These are phyloP conservation scores for Psylliodes chrysocephalus DNA, from an alignment of 2,888 invertebrate genomes.

Conservation along the genomic window DNA sequence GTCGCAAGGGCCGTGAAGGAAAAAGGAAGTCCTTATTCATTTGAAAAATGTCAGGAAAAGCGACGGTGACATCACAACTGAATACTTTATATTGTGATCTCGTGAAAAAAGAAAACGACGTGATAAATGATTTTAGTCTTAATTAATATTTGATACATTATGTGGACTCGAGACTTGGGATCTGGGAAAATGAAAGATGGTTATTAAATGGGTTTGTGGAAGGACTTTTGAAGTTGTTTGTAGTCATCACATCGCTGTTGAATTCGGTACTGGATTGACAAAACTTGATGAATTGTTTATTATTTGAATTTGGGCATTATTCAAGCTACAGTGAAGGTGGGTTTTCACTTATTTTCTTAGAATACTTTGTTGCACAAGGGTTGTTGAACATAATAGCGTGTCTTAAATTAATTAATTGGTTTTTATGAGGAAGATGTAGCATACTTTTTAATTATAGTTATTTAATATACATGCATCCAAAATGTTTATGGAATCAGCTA, in stretches of 20 bases:
- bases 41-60: conserved; percentile 28
- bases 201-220: neutral
- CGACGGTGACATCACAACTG: conserved; percentile 23
- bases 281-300: neutral
- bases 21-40: conserved; percentile 9
- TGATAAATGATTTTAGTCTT: conserved; percentile 20
- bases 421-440: too few relatives aligned
- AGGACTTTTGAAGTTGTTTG: neutral
- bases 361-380: too few relatives aligned
- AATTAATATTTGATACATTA: conserved; percentile 17
- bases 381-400: too few relatives aligned
- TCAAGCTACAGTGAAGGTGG: too few relatives aligned
- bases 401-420: too few relatives aligned
- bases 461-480: too few relatives aligned
- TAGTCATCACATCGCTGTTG: neutral
- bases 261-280: neutral
- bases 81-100: conserved; percentile 22
- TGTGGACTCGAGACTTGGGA: neutral
- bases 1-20: neutral
- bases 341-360: too few relatives aligned
- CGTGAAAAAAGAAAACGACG: neutral
- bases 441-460: too few relatives aligned
- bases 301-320: too few relatives aligned
- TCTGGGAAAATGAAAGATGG: conserved; percentile 9
- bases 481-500: too few relatives aligned